Evolutionary conservation across 2,888 invertebrate genomes (phyloP), one percentile per base, ranked within the genome.

Genomic region (Pseudococcus viburni): DNA sequence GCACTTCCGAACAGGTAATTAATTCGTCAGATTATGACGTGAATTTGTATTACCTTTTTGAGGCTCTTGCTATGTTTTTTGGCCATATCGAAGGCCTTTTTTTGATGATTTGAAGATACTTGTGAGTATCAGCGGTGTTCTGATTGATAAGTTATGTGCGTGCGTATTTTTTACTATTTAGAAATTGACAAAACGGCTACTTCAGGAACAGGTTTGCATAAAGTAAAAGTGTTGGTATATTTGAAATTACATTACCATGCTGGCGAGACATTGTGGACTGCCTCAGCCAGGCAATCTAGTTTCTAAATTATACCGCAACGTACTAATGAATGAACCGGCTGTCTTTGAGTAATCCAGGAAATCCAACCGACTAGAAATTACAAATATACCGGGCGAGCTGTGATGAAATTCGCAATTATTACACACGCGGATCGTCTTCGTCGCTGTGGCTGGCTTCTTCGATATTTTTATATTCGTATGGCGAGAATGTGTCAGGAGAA

Each of bases 1-100:
- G 89, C 86, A 90, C 90, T 89, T 88, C 89, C 17, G 89, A 90
- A 80, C 85, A 89, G 89, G 90, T 90, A 89, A 89, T 89, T 89
- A 15, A 55, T 22, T 46, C 7, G 2, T 46, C 46, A 12, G 5
- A 46, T n/a, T n/a, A n/a, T n/a, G n/a, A n/a, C n/a, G n/a, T n/a
- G n/a, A n/a, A 46, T 46, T 46, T 46, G 5, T 46, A 7, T 46
- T 46, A 46, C 7, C 1, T 46, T 15, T 51, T 51, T 7, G 12
- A 1, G 51, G 51, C 17, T 46, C 7, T 1, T 46, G 7, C 3
- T 33, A 3, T 5, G 15, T 17, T 17, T 51, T 51, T 33, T 33
- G 26, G 26, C 26, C 1, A 33, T 33, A 33, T 33, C 3, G 3
- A 33, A 33, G 26, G 12, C 17, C 15, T 1, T 15, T 51, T 12